These are phyloP conservation scores for Aleiodes testaceus DNA, from an alignment of 2,888 invertebrate genomes.

Conservation along the genomic window DNA sequence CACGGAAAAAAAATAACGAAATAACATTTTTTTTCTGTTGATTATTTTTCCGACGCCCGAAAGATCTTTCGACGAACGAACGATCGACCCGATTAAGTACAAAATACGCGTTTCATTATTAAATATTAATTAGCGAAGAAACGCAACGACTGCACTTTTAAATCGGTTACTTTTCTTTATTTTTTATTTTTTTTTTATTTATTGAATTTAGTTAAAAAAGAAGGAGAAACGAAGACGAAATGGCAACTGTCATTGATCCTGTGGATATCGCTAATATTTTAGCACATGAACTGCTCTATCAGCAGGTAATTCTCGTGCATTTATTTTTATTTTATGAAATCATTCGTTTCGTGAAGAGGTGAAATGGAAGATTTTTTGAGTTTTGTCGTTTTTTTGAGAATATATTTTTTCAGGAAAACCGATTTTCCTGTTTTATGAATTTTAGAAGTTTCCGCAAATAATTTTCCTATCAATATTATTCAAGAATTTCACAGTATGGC, in stretches of 20 bases:
- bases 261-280: constrained; percentile 89
- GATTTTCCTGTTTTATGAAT: neutral
- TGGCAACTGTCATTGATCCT: constrained; percentile 79
- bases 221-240: constrained; percentile 46
- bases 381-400: neutral
- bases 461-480: no score
- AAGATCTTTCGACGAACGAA: constrained; percentile 64
- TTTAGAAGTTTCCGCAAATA: no score
- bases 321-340: neutral
- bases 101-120: neutral
- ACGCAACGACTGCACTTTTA: neutral
- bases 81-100: constrained; percentile 56
- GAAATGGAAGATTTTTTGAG: neutral
- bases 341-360: neutral
- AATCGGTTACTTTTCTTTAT: no score
- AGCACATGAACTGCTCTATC: constrained; percentile 88
- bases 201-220: neutral
- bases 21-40: constrained; percentile 53
- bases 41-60: no score
- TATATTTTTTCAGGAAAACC: neutral
- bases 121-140: neutral
- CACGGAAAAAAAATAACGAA: constrained; percentile 32
- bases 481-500: no score
- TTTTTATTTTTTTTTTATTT: neutral
- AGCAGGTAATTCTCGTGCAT: constrained; percentile 78